phyloP scores from a whole-genome alignment of 2,113 vertebrate genomes.

The Columbina picui region DNA sequence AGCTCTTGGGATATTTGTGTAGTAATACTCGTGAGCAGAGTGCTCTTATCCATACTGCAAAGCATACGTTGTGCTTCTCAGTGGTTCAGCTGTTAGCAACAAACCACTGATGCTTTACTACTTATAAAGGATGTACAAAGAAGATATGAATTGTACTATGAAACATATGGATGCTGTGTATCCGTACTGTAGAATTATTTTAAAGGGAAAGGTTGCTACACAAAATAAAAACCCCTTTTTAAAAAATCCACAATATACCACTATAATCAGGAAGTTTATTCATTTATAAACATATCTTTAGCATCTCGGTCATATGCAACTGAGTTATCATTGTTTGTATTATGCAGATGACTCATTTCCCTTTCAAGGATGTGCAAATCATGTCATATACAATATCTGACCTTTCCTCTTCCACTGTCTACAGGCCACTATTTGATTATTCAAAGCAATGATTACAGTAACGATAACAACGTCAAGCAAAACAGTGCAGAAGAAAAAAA shows the following conservation, averaged over 20 bases:
- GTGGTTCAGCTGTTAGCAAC: neutral
- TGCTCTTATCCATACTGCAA: neutral
- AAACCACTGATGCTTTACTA: neutral
- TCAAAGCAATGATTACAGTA: conserved; percentile 42
- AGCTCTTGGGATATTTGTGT: neutral
- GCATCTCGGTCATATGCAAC: conserved; percentile 78
- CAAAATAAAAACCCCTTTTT: neutral
- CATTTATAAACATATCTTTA: conserved; percentile 81
- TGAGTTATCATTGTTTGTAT: conserved; percentile 78
- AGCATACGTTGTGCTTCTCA: neutral
- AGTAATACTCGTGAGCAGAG: neutral
- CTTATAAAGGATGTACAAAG: neutral
- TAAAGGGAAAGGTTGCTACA: neutral
- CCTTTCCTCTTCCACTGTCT: conserved; percentile 56
- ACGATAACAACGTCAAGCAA: conserved; percentile 35
- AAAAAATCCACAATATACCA: conserved; percentile 6
- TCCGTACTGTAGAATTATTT: neutral
- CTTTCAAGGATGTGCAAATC: conserved; percentile 72
- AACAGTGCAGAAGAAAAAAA: neutral
- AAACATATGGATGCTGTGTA: neutral
- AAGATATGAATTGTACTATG: neutral
- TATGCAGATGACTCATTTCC: conserved; percentile 80
- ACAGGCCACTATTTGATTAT: conserved; percentile 57
- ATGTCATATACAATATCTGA: conserved; percentile 74
- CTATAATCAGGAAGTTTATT: conserved; percentile 77